Evolutionary conservation across 2,113 vertebrate genomes (phyloP).

Genomic region (Sebastes fasciatus): DNA sequence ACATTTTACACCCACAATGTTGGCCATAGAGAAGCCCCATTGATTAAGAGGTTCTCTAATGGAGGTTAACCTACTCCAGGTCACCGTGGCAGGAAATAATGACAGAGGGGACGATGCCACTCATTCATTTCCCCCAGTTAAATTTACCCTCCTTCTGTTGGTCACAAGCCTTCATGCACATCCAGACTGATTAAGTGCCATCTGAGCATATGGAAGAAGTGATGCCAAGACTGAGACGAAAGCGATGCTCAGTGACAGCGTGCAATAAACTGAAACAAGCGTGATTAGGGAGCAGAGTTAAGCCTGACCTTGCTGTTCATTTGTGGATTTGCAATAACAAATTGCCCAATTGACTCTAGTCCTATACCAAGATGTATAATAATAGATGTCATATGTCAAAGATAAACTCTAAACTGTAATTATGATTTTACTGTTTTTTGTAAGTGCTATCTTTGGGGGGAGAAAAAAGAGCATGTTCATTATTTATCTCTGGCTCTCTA

Average conservation of each 20-base stretch:
- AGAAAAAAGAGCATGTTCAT: constrained; percentile 1
- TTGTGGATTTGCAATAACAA: constrained; percentile 18
- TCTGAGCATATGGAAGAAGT: constrained; percentile 12
- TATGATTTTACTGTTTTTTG: background rate
- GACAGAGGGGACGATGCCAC: background rate
- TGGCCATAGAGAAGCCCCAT: constrained; percentile 2
- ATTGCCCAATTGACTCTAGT: constrained; percentile 12
- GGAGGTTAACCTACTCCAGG: constrained; percentile 25
- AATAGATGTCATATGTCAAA: constrained; percentile 12
- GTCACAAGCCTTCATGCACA: constrained; percentile 2
- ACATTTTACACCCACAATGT: background rate
- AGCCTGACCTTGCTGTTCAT: constrained; percentile 12
- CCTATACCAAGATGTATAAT: background rate
- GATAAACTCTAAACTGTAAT: background rate
- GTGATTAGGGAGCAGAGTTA: constrained; percentile 27
- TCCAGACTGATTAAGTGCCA: constrained; percentile 33
- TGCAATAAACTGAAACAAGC: constrained; percentile 6
- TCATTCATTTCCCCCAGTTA: constrained; percentile 12
- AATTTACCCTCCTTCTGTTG: constrained; percentile 4
- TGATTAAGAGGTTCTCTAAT: constrained; percentile 42
- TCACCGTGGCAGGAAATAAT: constrained; percentile 51
- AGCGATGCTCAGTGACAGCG: constrained; percentile 9
- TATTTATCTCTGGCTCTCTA: constrained; percentile 15
- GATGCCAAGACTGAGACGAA: constrained; percentile 30
- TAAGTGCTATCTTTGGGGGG: background rate